Conservation (phyloP, 2,113 vertebrate genomes). For the Piliocolobus tephrosceles region DNA sequence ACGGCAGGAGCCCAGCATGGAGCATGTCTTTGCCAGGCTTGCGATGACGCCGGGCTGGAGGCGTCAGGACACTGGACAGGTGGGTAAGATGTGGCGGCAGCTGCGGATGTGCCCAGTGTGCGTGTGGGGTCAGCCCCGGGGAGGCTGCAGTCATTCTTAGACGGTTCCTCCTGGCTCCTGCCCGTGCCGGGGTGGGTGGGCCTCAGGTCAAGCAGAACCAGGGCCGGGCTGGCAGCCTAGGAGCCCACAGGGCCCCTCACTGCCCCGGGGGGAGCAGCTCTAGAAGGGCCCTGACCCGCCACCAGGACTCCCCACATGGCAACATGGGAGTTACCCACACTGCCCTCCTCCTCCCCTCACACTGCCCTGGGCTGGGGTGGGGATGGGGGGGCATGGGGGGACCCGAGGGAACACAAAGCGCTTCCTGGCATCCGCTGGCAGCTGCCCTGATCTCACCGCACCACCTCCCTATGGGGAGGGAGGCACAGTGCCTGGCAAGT, state of each 20-base stretch:
- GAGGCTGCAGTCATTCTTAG: no score
- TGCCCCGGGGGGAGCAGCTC: not conserved
- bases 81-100: not conserved
- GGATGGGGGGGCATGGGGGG: no score
- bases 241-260: not conserved
- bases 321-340: not conserved
- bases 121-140: not conserved
- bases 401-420: not conserved
- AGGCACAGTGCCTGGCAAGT: not conserved
- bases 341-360: no score
- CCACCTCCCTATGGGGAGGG: not conserved
- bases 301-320: not conserved
- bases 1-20: not conserved
- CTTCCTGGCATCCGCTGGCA: not conserved
- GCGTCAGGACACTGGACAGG: not conserved
- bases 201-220: not conserved
- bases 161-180: not conserved
- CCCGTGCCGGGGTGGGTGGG: fast-evolving
- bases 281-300: fast-evolving
- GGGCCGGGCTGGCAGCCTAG: not conserved
- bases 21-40: no score
- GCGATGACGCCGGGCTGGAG: not conserved
- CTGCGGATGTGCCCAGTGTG: not conserved
- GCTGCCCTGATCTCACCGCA: not conserved
- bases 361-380: not conserved